Evolutionary conservation across 92 coral and sea anemone species (phyloP).

Genomic region (Muricea muricata): DNA sequence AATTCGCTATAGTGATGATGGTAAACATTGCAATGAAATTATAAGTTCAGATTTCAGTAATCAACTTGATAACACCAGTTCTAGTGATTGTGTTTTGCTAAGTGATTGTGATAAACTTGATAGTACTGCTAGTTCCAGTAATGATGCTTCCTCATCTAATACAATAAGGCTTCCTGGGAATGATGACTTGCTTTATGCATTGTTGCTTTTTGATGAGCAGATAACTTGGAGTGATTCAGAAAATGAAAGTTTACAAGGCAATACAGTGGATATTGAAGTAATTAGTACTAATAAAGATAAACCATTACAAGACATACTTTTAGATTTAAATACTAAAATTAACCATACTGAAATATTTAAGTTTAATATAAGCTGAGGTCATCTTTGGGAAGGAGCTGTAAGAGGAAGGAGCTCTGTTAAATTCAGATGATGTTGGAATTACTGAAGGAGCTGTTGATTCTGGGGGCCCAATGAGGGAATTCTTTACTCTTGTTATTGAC

Average conservation of each 20-base stretch:
- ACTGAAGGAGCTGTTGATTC: slow-evolving; percentile 76
- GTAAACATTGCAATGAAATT: neutral
- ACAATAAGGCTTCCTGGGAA: neutral
- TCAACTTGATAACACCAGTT: no score
- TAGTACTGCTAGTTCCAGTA: neutral
- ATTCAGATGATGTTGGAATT: slow-evolving; percentile 73
- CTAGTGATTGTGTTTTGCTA: no score
- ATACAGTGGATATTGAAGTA: neutral
- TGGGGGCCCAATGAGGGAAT: slow-evolving; percentile 70
- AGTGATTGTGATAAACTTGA: no score
- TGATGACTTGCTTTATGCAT: neutral
- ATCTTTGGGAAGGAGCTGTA: slow-evolving; percentile 49
- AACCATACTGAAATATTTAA: no score
- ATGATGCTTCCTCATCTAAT: neutral
- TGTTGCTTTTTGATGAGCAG: slow-evolving; percentile 5
- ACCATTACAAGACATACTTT: neutral
- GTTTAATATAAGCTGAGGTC: slow-evolving; percentile 52
- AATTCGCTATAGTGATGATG: neutral
- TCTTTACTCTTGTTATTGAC: slow-evolving; percentile 61
- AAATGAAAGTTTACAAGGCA: neutral
- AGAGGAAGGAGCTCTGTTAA: slow-evolving; percentile 69
- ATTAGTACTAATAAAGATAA: neutral
- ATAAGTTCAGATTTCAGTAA: neutral
- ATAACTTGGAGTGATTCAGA: neutral
- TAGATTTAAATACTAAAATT: no score